Conservation (phyloP, 2,797 vertebrate species). For the Alauda arvensis region DNA sequence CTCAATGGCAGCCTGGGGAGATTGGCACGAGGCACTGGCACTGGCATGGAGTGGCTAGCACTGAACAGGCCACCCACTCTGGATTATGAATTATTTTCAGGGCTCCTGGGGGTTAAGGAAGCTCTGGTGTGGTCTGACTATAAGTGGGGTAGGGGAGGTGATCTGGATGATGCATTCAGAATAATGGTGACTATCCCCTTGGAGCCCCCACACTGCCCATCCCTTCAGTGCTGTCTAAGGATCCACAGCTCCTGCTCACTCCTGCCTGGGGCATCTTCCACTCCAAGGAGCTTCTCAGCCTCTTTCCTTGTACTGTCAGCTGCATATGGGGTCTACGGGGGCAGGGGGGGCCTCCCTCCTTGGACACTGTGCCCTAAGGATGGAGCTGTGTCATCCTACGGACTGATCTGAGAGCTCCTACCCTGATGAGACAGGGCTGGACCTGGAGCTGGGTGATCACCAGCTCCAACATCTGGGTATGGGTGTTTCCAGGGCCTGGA, state of each 20-base stretch:
- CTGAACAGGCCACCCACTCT: neutral
- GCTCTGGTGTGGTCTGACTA: neutral
- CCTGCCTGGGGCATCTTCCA: neutral
- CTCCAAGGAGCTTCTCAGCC: neutral
- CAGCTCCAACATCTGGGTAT: neutral
- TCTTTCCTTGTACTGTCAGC: neutral
- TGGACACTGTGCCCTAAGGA: neutral
- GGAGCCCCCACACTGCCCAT: rapidly evolving
- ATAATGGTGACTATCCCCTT: neutral
- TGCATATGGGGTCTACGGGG: rapidly evolving
- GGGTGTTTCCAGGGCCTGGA: neutral
- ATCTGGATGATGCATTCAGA: neutral
- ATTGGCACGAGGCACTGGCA: neutral
- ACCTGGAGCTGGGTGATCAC: neutral
- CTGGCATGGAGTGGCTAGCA: neutral
- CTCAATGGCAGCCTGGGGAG: neutral
- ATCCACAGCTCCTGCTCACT: neutral
- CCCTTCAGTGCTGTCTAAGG: rapidly evolving
- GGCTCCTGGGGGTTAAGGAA: neutral
- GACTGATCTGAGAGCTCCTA: rapidly evolving
- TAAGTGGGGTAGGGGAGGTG: neutral
- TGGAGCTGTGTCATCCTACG: neutral
- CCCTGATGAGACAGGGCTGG: neutral
- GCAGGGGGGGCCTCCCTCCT: neutral
- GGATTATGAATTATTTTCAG: neutral